These are phyloP conservation scores for Cosmia trapezina DNA, from an alignment of 2,888 invertebrate genomes.

Conservation along the genomic window DNA sequence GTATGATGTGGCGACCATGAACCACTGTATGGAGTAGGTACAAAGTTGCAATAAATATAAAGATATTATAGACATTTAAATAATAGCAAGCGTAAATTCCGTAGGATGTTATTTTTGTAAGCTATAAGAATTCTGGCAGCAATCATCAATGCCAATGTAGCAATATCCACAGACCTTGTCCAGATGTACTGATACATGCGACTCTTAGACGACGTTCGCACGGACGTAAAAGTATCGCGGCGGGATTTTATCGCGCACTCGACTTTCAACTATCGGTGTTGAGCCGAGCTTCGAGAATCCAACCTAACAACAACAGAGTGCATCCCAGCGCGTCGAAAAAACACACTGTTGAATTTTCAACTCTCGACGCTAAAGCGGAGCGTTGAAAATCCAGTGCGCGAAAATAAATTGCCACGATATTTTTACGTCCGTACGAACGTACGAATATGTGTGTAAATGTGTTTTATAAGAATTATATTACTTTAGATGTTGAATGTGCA, in stretches of 20 bases:
- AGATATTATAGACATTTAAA: conserved; percentile 23
- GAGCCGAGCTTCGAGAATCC: too few species aligned
- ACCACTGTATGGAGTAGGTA: conserved; percentile 45
- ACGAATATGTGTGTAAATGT: conserved; percentile 54
- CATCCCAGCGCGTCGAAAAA: too few species aligned
- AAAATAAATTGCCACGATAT: too few species aligned
- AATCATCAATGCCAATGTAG: conserved; percentile 31
- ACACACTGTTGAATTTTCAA: too few species aligned
- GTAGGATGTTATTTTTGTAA: conserved; percentile 56
- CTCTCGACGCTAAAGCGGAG: too few species aligned
- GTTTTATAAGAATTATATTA: conserved; percentile 48
- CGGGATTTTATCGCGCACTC: too few species aligned
- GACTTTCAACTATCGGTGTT: too few species aligned
- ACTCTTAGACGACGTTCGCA: too few species aligned
- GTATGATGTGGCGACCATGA: conserved; percentile 16
- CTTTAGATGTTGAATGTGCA: conserved; percentile 37
- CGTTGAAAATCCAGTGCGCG: too few species aligned
- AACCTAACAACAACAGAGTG: too few species aligned
- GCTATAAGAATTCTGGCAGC: conserved; percentile 29
- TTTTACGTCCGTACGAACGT: too few species aligned
- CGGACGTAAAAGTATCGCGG: too few species aligned
- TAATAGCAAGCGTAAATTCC: conserved; percentile 35
- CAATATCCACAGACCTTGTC: conserved; percentile 37
- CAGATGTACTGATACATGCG: conserved; percentile 30
- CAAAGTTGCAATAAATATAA: conserved; percentile 48